Evolutionary conservation across 37 sponge, comb jelly and placozoan species (phyloP).

Genomic region (Mnemiopsis leidyi): DNA sequence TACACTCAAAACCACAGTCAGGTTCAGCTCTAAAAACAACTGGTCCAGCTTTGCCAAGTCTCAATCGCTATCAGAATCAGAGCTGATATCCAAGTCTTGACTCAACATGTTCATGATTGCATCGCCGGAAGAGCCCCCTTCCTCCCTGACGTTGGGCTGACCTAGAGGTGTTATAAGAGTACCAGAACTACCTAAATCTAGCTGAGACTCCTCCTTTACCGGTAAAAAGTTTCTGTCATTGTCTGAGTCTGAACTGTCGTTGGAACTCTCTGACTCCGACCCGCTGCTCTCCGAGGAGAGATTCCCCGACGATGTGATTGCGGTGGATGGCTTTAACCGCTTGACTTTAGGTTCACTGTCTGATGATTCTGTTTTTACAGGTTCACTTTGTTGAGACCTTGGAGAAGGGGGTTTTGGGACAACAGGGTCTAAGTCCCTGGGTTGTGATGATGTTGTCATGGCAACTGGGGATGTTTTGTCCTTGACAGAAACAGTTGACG

Average conservation of each 20-base stretch:
- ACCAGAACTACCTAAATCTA: not conserved
- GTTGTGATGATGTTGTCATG: not conserved
- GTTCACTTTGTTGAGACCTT: not conserved
- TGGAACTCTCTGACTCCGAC: slow-evolving; percentile 22
- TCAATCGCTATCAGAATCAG: slow-evolving; percentile 40
- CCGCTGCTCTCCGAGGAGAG: slow-evolving; percentile 15
- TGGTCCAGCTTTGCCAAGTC: too few species aligned
- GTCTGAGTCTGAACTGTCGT: not conserved
- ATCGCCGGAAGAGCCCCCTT: not conserved
- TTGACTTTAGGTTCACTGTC: not conserved
- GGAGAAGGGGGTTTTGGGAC: not conserved
- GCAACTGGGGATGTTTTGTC: not conserved
- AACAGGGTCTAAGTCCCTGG: not conserved
- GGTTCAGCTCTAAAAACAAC: too few species aligned
- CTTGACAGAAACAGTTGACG: not conserved
- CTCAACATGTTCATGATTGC: slow-evolving; percentile 20
- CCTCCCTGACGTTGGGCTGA: slow-evolving; percentile 12
- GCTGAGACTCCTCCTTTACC: not conserved
- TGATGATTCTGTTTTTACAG: not conserved
- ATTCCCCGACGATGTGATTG: not conserved
- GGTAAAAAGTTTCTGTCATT: not conserved
- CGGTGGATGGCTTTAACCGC: not conserved
- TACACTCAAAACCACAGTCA: too few species aligned
- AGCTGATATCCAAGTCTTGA: slow-evolving; percentile 44
- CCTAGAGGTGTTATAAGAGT: slow-evolving; percentile 37